Evolutionary conservation across 2,113 vertebrate genomes (phyloP).

Genomic region (Cacatua alba): DNA sequence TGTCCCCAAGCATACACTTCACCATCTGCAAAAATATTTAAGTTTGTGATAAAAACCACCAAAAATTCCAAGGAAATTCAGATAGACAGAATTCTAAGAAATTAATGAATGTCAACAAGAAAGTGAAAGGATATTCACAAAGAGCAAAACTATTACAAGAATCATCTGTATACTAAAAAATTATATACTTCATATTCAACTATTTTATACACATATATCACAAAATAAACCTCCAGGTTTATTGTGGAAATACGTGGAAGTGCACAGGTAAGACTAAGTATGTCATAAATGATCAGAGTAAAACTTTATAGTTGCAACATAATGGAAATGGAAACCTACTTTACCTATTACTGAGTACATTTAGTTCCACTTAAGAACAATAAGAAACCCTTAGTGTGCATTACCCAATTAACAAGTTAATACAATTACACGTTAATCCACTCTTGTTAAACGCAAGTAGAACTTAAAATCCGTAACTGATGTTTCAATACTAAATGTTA

Average conservation of each 20-base stretch:
- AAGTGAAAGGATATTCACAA: not conserved
- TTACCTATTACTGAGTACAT: not conserved
- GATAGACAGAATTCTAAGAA: not conserved
- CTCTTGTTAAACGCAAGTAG: not conserved
- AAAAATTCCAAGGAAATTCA: not conserved
- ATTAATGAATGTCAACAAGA: not conserved
- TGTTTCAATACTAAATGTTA: not conserved
- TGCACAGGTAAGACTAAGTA: not conserved
- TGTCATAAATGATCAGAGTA: not conserved
- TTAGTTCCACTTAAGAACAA: not conserved
- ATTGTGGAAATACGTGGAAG: not conserved
- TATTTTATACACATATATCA: not conserved
- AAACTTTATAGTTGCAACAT: not conserved
- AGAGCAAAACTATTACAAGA: not conserved
- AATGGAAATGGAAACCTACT: not conserved
- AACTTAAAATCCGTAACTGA: not conserved
- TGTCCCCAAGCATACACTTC: conserved; percentile 96
- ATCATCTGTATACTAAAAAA: not conserved
- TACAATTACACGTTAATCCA: not conserved
- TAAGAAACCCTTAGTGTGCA: not conserved
- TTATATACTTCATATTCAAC: not conserved
- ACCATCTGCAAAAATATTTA: conserved; percentile 82
- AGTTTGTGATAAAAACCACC: not conserved
- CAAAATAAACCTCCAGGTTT: not conserved
- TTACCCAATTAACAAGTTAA: not conserved